Conservation (phyloP, 2,113 vertebrate genomes). For the Halcyon senegalensis region DNA sequence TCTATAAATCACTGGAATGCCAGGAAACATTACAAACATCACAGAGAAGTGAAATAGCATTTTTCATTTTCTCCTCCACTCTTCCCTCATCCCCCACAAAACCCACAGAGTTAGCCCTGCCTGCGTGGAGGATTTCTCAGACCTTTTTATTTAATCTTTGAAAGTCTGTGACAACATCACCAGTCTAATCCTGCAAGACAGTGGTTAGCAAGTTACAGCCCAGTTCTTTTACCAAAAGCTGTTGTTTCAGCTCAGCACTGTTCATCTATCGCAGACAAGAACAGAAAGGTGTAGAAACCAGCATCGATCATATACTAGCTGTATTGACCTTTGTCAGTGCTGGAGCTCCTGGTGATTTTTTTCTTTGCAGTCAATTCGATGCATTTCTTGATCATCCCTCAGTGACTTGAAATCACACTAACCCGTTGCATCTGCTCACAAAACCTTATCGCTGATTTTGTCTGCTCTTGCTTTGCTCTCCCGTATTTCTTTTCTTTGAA, state of each 20-base stretch:
- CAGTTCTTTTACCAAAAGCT: neutral
- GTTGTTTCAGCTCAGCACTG: neutral
- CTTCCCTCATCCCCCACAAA: neutral
- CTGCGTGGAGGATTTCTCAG: neutral
- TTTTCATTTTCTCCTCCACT: neutral
- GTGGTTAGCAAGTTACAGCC: neutral
- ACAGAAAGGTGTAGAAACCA: neutral
- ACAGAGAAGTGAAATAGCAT: neutral
- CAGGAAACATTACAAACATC: constrained; percentile 21
- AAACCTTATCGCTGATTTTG: neutral
- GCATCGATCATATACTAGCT: neutral
- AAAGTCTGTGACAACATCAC: neutral
- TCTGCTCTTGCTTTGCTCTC: neutral
- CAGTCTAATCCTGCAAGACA: neutral
- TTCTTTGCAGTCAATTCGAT: neutral
- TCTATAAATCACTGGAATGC: constrained; percentile 38
- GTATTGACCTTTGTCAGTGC: neutral
- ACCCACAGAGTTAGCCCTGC: neutral
- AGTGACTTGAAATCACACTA: neutral
- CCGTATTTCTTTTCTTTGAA: neutral
- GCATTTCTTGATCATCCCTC: neutral
- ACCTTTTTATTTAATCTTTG: neutral
- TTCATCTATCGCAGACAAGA: neutral
- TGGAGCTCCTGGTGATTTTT: neutral
- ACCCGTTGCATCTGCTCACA: neutral